Evolutionary conservation across 2,888 invertebrate genomes (phyloP), one percentile per base, ranked within the genome.

Genomic region (Pasiphila rectangulata): DNA sequence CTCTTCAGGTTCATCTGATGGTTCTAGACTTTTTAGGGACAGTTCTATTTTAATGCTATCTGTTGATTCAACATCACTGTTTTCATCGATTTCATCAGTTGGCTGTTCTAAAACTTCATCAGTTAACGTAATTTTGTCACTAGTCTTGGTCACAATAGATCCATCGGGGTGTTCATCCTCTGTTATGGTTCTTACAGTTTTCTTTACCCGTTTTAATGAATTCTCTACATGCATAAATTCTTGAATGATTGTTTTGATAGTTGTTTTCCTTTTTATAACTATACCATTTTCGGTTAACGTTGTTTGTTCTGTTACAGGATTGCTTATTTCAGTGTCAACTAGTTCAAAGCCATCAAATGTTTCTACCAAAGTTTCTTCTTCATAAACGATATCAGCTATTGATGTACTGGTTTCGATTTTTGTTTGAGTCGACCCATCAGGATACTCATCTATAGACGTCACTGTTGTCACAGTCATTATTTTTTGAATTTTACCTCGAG

Each of bases 161-260:
- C 85, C 83, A 69, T 86, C 81, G 2, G 83, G 82, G 54, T 82
- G 68, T 61, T 79, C 77, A 59, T 89, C 88, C 71, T 83, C 83
- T 12, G 68, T 68, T 2, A 74, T 56, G 2, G 79, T 86, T 50
- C 61, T 78, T 0, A 75, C 64, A n/a, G 71, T 82, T 4, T 68
- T 81, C 63, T 83, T 83, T 5, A 69, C 71, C 61, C 80, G 72
- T 49, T 72, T 79, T 1, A 74, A 53, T 38, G 71, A 71, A 6
- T 61, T 52, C 9, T 15, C 21, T 12, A 21, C 24, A 51, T 79
- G 79, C 34, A 59, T 55, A 46, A 67, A 83, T 41, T 69, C 64
- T 58, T 83, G 76, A 49, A 62, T 70, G 2, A 57, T 69, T 2
- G 77, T 77, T 2, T 71, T 79, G 0, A 72, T 67, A 6, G 75